Evolutionary conservation across 2,888 invertebrate genomes (phyloP).

Genomic region (Eremobia ochroleuca): DNA sequence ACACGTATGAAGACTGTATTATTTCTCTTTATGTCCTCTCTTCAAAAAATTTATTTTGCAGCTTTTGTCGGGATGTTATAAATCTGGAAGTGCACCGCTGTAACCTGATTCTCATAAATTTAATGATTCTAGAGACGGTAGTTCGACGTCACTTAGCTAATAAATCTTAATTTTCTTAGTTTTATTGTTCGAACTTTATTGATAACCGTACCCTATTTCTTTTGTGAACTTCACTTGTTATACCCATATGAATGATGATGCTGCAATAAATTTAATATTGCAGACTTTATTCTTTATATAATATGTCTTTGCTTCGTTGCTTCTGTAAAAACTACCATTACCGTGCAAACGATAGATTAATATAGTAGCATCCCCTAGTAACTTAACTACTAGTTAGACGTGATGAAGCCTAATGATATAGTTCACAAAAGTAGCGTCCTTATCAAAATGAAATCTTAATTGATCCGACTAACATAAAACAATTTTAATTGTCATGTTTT

Average conservation of each 20-base stretch:
- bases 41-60: constrained; percentile 45
- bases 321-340: constrained; percentile 40
- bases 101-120: constrained; percentile 78
- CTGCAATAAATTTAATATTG: constrained; percentile 27
- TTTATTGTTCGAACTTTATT: constrained; percentile 79
- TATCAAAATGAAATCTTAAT: constrained; percentile 90
- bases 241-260: neutral
- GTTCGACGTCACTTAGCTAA: constrained; percentile 72
- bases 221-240: constrained; percentile 22
- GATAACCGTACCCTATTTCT: constrained; percentile 65
- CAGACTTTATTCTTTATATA: constrained; percentile 14
- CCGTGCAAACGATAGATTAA: constrained; percentile 50
- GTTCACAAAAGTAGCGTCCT: constrained; percentile 81
- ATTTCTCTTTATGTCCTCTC: constrained; percentile 41
- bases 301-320: neutral
- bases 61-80: constrained; percentile 43
- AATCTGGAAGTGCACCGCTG: constrained; percentile 70
- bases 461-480: constrained; percentile 85
- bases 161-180: constrained; percentile 74
- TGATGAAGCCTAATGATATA: constrained; percentile 82
- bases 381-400: constrained; percentile 75
- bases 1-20: constrained; percentile 34
- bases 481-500: constrained; percentile 88
- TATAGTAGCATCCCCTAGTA: constrained; percentile 65
- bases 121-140: constrained; percentile 69